phyloP scores from a whole-genome alignment of 2,888 invertebrate genomes.

The Scaeva pyrastri region DNA sequence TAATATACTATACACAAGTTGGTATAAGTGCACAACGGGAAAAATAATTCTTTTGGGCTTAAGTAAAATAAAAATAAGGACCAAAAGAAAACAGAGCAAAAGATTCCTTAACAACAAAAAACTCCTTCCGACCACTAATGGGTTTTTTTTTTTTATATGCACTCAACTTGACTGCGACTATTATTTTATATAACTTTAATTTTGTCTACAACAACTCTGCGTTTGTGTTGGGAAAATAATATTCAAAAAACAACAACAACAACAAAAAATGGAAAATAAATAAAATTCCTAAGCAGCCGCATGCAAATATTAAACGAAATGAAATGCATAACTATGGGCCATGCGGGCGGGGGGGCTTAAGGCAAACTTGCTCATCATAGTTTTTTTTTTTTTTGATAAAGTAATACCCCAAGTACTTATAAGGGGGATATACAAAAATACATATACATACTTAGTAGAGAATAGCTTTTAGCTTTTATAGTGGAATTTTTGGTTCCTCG shows the following conservation, averaged over 20 bases:
- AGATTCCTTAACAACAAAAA: background rate
- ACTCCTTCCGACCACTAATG: background rate
- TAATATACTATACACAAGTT: background rate
- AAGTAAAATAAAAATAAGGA: background rate
- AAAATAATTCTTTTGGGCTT: background rate
- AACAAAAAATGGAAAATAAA: constrained; percentile 34
- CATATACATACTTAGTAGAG: too few relatives aligned
- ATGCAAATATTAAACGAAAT: constrained; percentile 43
- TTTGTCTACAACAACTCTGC: constrained; percentile 40
- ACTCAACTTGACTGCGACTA: constrained; percentile 39
- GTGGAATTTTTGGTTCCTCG: background rate
- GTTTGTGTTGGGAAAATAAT: background rate
- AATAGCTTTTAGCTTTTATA: background rate
- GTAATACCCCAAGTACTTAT: background rate
- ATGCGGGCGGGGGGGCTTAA: background rate
- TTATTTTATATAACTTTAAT: constrained; percentile 62
- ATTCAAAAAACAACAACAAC: background rate
- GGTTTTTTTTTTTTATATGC: background rate
- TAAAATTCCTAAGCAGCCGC: constrained; percentile 11
- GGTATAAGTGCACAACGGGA: background rate
- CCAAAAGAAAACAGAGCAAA: background rate
- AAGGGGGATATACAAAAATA: too few relatives aligned
- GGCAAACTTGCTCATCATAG: constrained; percentile 18
- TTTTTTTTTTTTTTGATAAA: constrained; percentile 7
- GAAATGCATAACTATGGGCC: background rate